A percentile compares a stretch with the other conserved stretches of the same genome.
Conservation (phyloP, 2,113 vertebrate species). For the Phaetusa simplex region DNA sequence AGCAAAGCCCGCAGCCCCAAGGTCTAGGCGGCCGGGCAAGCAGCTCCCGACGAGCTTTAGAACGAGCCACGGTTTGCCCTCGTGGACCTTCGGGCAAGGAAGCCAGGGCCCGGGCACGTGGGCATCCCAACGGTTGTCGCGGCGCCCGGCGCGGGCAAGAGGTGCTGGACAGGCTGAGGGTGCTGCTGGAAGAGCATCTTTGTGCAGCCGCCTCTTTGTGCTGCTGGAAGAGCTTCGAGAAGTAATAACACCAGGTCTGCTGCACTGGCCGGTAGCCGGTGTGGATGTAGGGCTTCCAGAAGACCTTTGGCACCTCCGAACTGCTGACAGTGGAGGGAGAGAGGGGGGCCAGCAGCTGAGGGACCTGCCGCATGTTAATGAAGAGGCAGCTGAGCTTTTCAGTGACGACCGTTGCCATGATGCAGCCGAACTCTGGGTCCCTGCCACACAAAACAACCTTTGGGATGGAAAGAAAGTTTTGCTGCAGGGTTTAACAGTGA, state of each 20-base stretch:
- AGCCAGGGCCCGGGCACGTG: no score
- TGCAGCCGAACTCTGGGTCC: rapidly evolving
- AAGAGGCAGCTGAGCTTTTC: slow-evolving; percentile 88
- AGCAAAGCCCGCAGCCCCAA: no score
- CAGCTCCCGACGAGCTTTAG: no score
- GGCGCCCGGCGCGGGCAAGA: no score
- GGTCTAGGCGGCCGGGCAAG: no score
- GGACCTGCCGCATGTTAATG: slow-evolving; percentile 78
- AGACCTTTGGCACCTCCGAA: slow-evolving; percentile 85
- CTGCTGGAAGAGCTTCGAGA: slow-evolving; percentile 89
- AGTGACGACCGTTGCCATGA: slow-evolving; percentile 85
- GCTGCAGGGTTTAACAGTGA: rapidly evolving
- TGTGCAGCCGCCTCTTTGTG: slow-evolving; percentile 97
- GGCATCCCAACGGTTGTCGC: no score
- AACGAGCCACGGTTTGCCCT: no score
- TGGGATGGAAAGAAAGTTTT: neutral
- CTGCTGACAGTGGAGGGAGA: slow-evolving; percentile 83
- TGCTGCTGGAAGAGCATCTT: no score
- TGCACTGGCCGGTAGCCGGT: slow-evolving; percentile 86
- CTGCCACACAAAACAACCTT: rapidly evolving
- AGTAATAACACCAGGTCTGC: slow-evolving; percentile 90
- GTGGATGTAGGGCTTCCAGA: slow-evolving; percentile 90
- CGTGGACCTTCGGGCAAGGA: no score
- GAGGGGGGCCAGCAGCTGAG: slow-evolving; percentile 78
- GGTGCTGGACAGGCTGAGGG: no score